Evolutionary conservation across 2,113 vertebrate species (phyloP).

Genomic region (Xiphophorus couchianus): DNA sequence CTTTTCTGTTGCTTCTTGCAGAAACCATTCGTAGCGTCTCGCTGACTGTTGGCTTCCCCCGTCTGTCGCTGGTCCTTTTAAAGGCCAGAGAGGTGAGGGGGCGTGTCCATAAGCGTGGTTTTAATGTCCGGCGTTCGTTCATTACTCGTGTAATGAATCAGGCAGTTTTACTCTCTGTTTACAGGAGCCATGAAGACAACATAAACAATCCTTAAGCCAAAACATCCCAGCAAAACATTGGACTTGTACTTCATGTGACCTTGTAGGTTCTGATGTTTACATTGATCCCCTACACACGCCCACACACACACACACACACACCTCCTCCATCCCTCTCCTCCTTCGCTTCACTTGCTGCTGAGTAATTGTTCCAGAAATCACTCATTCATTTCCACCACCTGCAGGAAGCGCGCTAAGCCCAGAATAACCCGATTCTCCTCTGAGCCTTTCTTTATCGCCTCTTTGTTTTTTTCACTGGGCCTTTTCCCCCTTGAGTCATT

Average conservation of each 20-base stretch:
- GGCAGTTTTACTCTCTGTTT: no score
- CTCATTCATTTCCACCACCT: conserved; percentile 80
- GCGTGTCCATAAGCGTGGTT: no score
- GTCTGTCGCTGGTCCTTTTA: no score
- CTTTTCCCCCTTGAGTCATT: conserved; percentile 71
- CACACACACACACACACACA: background rate
- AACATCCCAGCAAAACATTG: conserved; percentile 20
- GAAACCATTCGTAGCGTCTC: no score
- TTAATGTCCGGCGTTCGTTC: no score
- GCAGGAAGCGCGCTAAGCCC: conserved; percentile 76
- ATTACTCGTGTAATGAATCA: no score
- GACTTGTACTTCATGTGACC: conserved; percentile 40
- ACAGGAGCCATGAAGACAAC: background rate
- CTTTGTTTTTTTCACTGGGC: conserved; percentile 60
- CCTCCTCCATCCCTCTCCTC: conserved; percentile 49
- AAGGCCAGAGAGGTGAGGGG: no score
- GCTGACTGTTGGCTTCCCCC: no score
- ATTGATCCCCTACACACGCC: conserved; percentile 22
- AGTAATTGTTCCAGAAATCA: conserved; percentile 75
- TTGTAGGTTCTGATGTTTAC: conserved; percentile 59
- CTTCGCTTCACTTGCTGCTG: conserved; percentile 41
- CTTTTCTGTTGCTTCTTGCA: no score
- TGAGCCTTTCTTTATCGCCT: conserved; percentile 70
- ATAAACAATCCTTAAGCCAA: conserved; percentile 40
- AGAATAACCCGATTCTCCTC: conserved; percentile 77